Percentiles rank a stretch among this genome's conserved stretches.
phyloP scores from a whole-genome alignment of 2,888 invertebrate species.

The Halocaridina rubra region DNA sequence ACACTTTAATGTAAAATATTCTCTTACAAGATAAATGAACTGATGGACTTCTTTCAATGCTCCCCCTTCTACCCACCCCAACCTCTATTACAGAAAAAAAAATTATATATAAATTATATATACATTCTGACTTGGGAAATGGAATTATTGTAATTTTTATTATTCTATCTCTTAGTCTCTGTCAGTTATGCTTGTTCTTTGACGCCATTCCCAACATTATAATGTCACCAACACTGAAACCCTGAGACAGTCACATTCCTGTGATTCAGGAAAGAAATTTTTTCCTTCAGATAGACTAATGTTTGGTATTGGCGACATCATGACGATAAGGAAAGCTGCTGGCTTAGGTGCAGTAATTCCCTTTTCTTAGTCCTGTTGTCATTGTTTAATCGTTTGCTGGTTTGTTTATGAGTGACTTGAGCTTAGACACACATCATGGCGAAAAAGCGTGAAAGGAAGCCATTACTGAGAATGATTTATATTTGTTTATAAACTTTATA shows the following conservation, averaged over 20 bases:
- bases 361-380: neutral
- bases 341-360: neutral
- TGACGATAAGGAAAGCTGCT: neutral
- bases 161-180: no score
- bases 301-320: neutral
- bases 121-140: neutral
- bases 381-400: neutral
- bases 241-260: neutral
- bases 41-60: no score
- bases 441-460: neutral
- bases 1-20: no score
- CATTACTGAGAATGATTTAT: conserved; percentile 38
- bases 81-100: no score
- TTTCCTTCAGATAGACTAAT: no score
- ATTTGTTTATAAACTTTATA: conserved; percentile 58
- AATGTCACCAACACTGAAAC: neutral
- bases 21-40: no score
- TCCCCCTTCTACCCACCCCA: no score
- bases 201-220: neutral
- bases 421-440: conserved; percentile 4
- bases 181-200: neutral
- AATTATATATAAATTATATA: no score
- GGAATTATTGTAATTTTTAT: neutral
- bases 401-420: conserved; percentile 1
- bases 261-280: no score